Conservation (phyloP, 92 coral and sea anemone genomes). For the Palythoa heliodiscus region DNA sequence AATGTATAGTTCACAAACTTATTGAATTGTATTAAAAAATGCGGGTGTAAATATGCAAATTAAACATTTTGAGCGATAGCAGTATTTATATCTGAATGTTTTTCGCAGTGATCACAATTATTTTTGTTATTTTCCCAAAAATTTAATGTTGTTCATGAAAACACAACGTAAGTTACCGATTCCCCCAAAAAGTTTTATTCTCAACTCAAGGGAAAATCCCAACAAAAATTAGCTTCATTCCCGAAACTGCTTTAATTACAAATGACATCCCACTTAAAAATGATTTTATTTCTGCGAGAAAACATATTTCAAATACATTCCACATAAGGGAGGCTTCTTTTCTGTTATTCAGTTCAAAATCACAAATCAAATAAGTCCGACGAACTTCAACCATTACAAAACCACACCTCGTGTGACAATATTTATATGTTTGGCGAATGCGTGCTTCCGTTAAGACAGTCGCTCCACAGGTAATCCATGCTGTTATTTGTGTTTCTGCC, state of each 20-base stretch:
- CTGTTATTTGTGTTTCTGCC: not conserved
- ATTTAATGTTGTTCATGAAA: too few relatives aligned
- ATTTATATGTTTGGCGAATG: constrained; percentile 40
- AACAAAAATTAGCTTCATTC: too few relatives aligned
- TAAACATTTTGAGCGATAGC: not conserved
- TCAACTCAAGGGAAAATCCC: too few relatives aligned
- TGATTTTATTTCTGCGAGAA: too few relatives aligned
- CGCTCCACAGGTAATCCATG: not conserved
- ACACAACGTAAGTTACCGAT: too few relatives aligned
- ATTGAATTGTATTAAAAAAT: not conserved
- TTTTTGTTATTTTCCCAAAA: too few relatives aligned
- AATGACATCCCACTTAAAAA: too few relatives aligned
- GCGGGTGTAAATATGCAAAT: not conserved
- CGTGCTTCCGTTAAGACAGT: constrained; percentile 35
- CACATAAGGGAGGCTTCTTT: constrained; percentile 13
- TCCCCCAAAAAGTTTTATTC: too few relatives aligned
- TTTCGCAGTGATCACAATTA: too few relatives aligned
- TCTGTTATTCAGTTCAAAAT: constrained; percentile 1
- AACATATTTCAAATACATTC: not conserved
- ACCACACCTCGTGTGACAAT: not conserved
- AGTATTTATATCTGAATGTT: too few relatives aligned
- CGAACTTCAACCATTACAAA: not conserved
- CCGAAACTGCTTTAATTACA: not conserved
- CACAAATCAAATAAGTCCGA: not conserved
- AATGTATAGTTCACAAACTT: not conserved